phyloP scores from a whole-genome alignment of 2,797 vertebrate genomes.

The Silurus lanzhouensis region DNA sequence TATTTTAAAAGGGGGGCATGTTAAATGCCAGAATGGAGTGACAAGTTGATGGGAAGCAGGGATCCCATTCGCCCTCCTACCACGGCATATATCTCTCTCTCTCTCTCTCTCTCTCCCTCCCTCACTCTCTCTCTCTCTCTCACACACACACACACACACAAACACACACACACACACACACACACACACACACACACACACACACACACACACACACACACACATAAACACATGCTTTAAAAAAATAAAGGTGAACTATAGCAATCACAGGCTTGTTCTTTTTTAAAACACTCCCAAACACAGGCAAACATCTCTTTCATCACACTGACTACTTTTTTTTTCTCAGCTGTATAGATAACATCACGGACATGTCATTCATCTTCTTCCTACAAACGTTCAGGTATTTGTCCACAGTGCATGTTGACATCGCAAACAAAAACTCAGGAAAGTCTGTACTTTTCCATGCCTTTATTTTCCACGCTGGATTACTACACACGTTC shows the following conservation, averaged over 20 bases:
- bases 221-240: neutral
- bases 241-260: conserved; percentile 10
- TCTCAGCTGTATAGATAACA: conserved; percentile 34
- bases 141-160: no score
- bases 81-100: conserved; percentile 4
- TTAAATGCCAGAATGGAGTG: conserved; percentile 39
- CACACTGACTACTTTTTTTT: neutral
- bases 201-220: conserved; percentile 14
- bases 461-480: conserved; percentile 2
- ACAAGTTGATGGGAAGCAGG: conserved; percentile 49
- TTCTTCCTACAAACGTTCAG: conserved; percentile 17
- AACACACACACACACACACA: no score
- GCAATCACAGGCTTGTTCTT: neutral
- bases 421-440: conserved; percentile 39
- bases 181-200: neutral
- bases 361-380: conserved; percentile 4
- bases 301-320: conserved; percentile 9
- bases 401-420: conserved; percentile 15
- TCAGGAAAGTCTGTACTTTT: conserved; percentile 21
- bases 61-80: conserved; percentile 23
- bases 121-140: neutral
- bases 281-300: neutral
- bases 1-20: conserved; percentile 47
- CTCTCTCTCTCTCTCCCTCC: conserved; percentile 8
- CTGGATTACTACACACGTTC: conserved; percentile 18